Evolutionary conservation across 35 echinoderm and acorn worm species (phyloP).

Genomic region (Chiridota heheva): DNA sequence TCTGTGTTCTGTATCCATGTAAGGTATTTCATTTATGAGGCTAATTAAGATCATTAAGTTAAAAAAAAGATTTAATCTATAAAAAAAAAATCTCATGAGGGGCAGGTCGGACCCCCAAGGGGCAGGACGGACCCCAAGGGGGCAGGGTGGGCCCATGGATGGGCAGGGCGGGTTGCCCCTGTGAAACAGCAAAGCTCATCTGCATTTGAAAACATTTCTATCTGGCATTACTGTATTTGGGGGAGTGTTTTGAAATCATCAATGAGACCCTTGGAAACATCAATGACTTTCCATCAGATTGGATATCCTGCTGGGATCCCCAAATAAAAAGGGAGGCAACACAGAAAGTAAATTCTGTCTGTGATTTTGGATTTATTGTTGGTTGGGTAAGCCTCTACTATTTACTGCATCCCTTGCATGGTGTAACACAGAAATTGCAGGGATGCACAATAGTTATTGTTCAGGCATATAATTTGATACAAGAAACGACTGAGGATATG

Average conservation of each 20-base stretch:
- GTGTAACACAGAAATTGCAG: neutral
- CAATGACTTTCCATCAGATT: neutral
- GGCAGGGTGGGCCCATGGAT: no score
- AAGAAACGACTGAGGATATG: neutral
- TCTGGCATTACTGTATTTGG: neutral
- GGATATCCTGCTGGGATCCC: conserved; percentile 13
- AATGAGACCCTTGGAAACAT: conserved; percentile 1
- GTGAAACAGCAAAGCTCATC: no score
- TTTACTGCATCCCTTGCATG: conserved; percentile 1
- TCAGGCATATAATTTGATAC: neutral
- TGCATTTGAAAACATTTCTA: conserved; percentile 17
- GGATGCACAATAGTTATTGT: neutral
- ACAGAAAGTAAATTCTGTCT: neutral
- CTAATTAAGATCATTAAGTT: no score
- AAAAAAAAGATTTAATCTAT: no score
- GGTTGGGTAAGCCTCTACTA: neutral
- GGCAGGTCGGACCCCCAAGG: no score
- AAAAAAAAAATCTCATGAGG: no score
- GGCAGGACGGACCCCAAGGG: no score
- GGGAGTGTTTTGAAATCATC: conserved; percentile 13
- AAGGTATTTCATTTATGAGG: no score
- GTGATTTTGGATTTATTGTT: conserved; percentile 15
- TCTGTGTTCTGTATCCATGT: no score
- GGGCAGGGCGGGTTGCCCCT: no score
- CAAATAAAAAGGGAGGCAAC: conserved; percentile 7